phyloP scores from a whole-genome alignment of 1,140 invertebrate species.

The Bombus fervidus region DNA sequence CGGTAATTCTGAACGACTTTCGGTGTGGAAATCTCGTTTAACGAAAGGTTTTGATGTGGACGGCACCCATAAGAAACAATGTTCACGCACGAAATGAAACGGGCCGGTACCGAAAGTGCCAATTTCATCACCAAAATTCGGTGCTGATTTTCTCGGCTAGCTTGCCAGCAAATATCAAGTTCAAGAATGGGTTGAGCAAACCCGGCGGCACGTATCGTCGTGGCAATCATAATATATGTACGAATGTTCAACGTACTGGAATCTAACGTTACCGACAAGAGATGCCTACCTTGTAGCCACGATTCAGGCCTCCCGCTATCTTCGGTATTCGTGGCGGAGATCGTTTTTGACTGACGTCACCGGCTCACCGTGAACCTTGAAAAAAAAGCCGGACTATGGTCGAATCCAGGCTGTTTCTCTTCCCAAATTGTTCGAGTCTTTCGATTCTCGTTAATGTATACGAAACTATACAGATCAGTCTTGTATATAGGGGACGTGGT shows the following conservation, averaged over 20 bases:
- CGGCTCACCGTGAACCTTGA: too few relatives aligned
- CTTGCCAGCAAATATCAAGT: conserved; percentile 71
- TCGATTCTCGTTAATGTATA: not conserved
- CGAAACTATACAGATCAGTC: not conserved
- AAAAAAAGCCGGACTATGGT: not conserved
- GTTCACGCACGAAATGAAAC: not conserved
- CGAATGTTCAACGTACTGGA: conserved; percentile 75
- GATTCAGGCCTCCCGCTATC: conserved; percentile 56
- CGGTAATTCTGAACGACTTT: too few relatives aligned
- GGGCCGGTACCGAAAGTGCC: not conserved
- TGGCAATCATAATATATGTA: conserved; percentile 77
- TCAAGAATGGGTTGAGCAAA: conserved; percentile 66
- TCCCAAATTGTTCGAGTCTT: not conserved
- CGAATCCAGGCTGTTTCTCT: not conserved
- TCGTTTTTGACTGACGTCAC: conserved; percentile 46
- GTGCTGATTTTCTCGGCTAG: conserved; percentile 48
- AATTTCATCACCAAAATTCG: not conserved
- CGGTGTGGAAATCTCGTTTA: too few relatives aligned
- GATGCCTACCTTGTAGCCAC: conserved; percentile 66
- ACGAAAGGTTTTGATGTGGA: too few relatives aligned
- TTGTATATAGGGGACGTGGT: not conserved
- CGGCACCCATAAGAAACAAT: not conserved
- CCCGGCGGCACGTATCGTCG: conserved; percentile 73
- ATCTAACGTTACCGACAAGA: conserved; percentile 75
- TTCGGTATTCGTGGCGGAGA: conserved; percentile 51